Conservation (phyloP, 2,113 vertebrate genomes). For the Urocolius indicus region DNA sequence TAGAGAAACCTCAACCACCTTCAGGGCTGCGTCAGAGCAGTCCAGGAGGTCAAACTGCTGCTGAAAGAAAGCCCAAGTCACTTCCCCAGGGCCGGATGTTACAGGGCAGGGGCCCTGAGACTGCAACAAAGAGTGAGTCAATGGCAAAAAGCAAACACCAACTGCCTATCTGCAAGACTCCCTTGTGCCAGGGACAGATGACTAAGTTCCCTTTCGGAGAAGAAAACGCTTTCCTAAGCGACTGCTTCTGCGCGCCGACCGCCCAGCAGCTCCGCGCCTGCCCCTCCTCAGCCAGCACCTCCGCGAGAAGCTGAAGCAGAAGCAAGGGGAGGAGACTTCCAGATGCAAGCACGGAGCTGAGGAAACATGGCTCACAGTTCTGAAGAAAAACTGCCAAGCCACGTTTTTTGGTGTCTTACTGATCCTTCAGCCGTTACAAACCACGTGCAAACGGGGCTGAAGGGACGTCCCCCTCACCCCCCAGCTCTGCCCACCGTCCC, state of each 20-base stretch:
- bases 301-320: not conserved
- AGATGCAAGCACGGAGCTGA: not conserved
- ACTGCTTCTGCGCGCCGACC: not conserved
- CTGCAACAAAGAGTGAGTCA: not conserved
- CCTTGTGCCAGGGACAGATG: not conserved
- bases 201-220: not conserved
- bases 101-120: not conserved
- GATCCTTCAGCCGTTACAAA: not conserved
- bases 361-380: not conserved
- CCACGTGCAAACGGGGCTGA: not conserved
- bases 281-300: accelerated
- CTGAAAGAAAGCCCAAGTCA: not conserved
- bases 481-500: not conserved
- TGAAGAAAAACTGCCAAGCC: not conserved
- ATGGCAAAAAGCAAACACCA: not conserved
- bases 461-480: too few relatives aligned
- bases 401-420: not conserved
- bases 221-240: not conserved
- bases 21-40: not conserved
- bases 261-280: not conserved
- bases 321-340: not conserved
- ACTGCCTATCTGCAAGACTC: not conserved
- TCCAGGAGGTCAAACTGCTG: not conserved
- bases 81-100: not conserved
- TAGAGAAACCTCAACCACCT: not conserved